Conservation (phyloP, 2,888 invertebrate genomes). For the Anthrax anthrax region DNA sequence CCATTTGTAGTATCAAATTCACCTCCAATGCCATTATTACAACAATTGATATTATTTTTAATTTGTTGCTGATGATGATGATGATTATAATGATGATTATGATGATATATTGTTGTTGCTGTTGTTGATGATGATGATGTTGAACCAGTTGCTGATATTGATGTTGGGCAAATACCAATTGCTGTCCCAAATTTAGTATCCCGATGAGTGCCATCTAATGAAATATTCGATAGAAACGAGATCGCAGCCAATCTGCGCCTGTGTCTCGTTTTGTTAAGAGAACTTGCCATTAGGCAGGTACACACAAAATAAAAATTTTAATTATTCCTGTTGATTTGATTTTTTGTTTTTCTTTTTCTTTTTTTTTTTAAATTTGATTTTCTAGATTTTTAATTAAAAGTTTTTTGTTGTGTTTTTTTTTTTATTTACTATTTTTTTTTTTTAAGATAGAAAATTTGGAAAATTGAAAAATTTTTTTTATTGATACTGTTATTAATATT, state of each 20-base stretch:
- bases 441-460: too few relatives aligned
- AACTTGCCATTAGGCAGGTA: conserved; percentile 35
- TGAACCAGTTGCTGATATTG: conserved; percentile 16
- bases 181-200: conserved; percentile 46
- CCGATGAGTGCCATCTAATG: conserved; percentile 77
- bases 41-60: conserved; percentile 17
- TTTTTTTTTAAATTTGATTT: not conserved
- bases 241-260: conserved; percentile 81
- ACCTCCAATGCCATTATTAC: conserved; percentile 9
- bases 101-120: conserved; percentile 15
- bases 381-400: too few relatives aligned
- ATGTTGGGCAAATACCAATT: conserved; percentile 26
- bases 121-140: conserved; percentile 13
- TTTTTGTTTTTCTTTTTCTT: not conserved
- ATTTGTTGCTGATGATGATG: conserved; percentile 12
- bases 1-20: conserved; percentile 12
- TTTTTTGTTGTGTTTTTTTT: too few relatives aligned
- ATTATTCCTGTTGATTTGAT: not conserved
- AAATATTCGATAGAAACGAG: conserved; percentile 89
- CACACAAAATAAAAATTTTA: not conserved
- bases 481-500: too few relatives aligned
- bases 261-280: conserved; percentile 46
- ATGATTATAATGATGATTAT: conserved; percentile 16
- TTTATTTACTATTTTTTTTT: too few relatives aligned
- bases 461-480: too few relatives aligned